These are phyloP conservation scores for Caenorhabditis angaria DNA, from an alignment of 2,888 invertebrate genomes.

Conservation along the genomic window DNA sequence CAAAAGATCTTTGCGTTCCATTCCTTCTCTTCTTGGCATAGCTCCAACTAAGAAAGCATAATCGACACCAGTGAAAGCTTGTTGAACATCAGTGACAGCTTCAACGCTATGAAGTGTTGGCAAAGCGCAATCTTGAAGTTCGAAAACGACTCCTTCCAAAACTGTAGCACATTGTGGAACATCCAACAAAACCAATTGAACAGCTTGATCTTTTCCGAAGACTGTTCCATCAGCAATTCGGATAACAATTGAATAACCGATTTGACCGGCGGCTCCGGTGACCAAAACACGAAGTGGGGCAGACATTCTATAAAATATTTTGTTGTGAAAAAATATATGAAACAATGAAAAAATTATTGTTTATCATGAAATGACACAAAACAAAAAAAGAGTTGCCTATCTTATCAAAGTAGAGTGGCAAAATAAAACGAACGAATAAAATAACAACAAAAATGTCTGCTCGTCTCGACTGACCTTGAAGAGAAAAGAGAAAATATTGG, in stretches of 20 bases:
- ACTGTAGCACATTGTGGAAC: constrained; percentile 94
- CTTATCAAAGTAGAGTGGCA: neutral
- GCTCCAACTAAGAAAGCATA: constrained; percentile 96
- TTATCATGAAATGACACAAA: too few relatives aligned
- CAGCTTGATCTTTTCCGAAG: constrained; percentile 75
- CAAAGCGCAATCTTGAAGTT: constrained; percentile 91
- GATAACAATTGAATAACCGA: constrained; percentile 93
- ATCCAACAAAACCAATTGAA: constrained; percentile 89
- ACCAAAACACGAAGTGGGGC: constrained; percentile 77
- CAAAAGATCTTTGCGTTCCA: constrained; percentile 97
- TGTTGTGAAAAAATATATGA: too few relatives aligned
- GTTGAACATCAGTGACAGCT: constrained; percentile 86
- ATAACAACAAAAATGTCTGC: neutral
- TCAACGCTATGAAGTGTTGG: constrained; percentile 86
- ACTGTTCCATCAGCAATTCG: constrained; percentile 82
- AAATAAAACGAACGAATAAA: neutral
- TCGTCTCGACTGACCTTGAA: neutral
- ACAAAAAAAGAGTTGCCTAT: constrained; percentile 1
- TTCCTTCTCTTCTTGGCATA: constrained; percentile 95
- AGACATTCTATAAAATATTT: constrained; percentile 33
- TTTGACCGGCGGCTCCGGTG: constrained; percentile 98
- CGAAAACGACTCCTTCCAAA: constrained; percentile 98
- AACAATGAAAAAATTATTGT: neutral
- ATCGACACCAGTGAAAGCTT: constrained; percentile 93
- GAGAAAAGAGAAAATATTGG: neutral